Conservation (phyloP, 2,888 invertebrate species). For the Dasypolia templi region DNA sequence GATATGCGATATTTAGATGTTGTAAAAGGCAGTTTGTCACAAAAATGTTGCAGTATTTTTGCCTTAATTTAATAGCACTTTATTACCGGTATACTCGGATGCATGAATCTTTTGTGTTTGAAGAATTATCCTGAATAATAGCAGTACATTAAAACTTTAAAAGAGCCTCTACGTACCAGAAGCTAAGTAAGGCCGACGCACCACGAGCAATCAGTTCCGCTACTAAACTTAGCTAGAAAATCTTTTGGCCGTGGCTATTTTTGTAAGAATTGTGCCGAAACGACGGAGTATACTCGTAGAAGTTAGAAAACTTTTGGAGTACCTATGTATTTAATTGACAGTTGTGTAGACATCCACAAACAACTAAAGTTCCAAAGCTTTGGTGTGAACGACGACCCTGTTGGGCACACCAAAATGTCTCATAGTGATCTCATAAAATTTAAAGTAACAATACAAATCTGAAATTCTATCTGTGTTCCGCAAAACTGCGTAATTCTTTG, state of each 20-base stretch:
- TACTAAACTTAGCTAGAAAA: no score
- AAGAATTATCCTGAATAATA: neutral
- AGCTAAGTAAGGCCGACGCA: neutral
- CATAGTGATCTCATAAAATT: no score
- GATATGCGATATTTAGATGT: conserved; percentile 13
- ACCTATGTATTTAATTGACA: conserved; percentile 5
- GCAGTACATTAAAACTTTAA: neutral
- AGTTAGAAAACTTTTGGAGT: neutral
- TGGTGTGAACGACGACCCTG: no score
- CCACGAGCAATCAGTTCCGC: neutral
- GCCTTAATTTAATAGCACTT: neutral
- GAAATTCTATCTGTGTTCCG: no score
- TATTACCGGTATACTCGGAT: neutral
- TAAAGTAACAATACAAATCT: no score
- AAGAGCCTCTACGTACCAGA: neutral
- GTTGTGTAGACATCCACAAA: no score
- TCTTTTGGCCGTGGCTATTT: neutral
- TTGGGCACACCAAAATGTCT: no score
- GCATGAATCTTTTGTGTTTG: conserved; percentile 5
- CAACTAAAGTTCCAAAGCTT: no score
- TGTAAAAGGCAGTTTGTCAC: neutral
- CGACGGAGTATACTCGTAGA: neutral
- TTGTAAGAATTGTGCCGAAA: conserved; percentile 3
- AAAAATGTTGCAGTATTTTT: neutral
- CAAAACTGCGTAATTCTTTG: no score